Evolutionary conservation across 2,888 invertebrate genomes (phyloP).

Genomic region (Hemithea aestivaria): DNA sequence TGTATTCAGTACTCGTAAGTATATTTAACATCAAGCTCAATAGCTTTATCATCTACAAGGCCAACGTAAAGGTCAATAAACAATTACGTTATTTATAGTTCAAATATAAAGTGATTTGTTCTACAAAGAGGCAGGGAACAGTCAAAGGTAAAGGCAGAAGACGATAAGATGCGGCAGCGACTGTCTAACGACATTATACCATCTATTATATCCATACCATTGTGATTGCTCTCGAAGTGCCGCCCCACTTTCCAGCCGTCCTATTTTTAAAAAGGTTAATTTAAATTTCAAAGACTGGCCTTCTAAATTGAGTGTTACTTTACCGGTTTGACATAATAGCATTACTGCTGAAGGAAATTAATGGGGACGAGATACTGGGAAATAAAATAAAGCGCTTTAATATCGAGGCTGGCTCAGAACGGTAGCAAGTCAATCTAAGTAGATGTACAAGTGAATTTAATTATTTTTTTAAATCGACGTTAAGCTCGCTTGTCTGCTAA

Average conservation of each 20-base stretch:
- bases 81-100: no score
- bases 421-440: no score
- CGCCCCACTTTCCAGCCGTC: conserved; percentile 26
- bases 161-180: conserved; percentile 36
- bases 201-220: conserved; percentile 32
- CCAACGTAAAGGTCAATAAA: no score
- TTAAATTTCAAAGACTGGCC: conserved; percentile 21
- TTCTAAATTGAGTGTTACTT: conserved; percentile 15
- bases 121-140: conserved; percentile 29
- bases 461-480: no score
- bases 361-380: neutral
- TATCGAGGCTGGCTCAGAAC: no score
- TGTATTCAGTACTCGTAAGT: no score
- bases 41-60: no score
- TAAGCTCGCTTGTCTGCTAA: no score
- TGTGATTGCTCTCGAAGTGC: conserved; percentile 33
- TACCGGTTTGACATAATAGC: conserved; percentile 3
- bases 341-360: conserved; percentile 15
- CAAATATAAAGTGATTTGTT: no score
- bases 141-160: conserved; percentile 34
- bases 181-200: conserved; percentile 35
- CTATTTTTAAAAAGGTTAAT: conserved; percentile 33
- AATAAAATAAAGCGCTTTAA: no score
- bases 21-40: no score
- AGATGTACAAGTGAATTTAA: no score